Percentiles rank a stretch among this genome's conserved stretches.
phyloP scores from a whole-genome alignment of 2,113 vertebrate genomes.

The Acrocephalus kingi region DNA sequence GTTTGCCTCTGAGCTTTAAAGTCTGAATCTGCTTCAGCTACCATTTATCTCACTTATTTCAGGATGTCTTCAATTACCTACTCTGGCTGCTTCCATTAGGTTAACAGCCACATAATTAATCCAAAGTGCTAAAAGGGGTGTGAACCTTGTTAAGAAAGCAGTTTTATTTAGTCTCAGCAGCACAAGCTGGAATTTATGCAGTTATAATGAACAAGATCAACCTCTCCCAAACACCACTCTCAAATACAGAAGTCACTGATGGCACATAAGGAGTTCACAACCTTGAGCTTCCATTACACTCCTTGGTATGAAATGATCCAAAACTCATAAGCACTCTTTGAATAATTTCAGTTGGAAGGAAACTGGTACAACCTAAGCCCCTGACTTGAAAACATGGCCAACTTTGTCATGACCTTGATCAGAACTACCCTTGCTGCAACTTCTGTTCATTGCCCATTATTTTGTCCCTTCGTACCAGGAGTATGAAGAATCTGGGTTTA shows the following conservation, averaged over 20 bases:
- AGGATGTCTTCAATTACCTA: conserved; percentile 40
- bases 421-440: neutral
- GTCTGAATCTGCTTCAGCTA: neutral
- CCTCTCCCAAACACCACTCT: neutral
- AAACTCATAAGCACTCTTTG: neutral
- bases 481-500: neutral
- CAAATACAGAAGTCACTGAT: neutral
- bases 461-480: neutral
- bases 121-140: neutral
- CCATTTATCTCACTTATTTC: conserved; percentile 36
- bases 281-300: neutral
- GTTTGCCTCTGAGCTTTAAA: neutral
- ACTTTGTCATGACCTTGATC: neutral
- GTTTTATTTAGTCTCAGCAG: neutral
- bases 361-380: neutral
- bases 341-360: neutral
- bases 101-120: conserved; percentile 31
- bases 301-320: neutral
- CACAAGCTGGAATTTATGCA: neutral
- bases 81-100: neutral
- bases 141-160: neutral
- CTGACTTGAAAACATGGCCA: neutral
- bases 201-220: neutral
- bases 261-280: neutral
- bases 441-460: neutral